Evolutionary conservation across 1,140 invertebrate species (phyloP).

Genomic region (Sitobion miscanthi): DNA sequence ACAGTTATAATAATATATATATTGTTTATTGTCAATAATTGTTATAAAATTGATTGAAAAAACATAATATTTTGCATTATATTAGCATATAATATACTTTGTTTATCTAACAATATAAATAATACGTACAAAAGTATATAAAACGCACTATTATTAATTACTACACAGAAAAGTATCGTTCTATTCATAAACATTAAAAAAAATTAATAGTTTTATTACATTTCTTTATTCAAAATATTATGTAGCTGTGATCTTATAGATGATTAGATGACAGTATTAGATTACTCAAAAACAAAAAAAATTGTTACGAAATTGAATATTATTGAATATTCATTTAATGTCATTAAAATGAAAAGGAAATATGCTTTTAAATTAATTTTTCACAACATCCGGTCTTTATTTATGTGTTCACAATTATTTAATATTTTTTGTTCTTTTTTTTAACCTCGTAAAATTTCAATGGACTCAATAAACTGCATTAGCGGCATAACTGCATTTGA

Average conservation of each 20-base stretch:
- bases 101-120: not conserved
- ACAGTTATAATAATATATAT: too few relatives aligned
- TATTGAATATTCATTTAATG: not conserved
- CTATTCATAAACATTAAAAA: not conserved
- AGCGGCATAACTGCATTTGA: not conserved
- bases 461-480: not conserved
- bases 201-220: not conserved
- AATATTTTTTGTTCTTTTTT: not conserved
- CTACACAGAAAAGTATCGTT: not conserved
- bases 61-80: not conserved
- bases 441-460: not conserved
- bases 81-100: not conserved
- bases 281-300: not conserved
- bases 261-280: not conserved
- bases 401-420: not conserved
- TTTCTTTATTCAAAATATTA: not conserved
- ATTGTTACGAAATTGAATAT: not conserved
- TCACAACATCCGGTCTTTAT: not conserved
- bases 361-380: not conserved
- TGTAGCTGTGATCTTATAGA: not conserved
- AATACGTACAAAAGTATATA: not conserved
- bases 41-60: not conserved
- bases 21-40: not conserved
- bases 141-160: not conserved
- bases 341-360: not conserved